Conservation (phyloP, 2,797 vertebrate genomes). For the Cynopterus sphinx region DNA sequence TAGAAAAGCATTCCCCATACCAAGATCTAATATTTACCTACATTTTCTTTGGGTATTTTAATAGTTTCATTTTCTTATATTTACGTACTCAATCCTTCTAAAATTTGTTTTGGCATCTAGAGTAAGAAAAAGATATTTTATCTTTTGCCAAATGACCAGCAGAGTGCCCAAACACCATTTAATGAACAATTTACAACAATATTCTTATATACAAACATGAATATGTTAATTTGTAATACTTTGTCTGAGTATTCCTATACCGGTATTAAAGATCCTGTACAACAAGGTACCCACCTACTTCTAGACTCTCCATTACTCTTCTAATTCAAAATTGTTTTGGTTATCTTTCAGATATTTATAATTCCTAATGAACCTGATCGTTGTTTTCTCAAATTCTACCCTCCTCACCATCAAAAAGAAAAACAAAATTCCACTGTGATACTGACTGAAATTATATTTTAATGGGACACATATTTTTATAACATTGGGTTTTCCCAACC, state of each 20-base stretch:
- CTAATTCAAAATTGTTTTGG: not conserved
- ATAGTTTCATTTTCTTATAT: constrained; percentile 16
- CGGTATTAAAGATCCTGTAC: not conserved
- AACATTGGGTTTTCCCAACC: not conserved
- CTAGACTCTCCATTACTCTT: not conserved
- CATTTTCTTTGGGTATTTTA: not conserved
- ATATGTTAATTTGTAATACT: not conserved
- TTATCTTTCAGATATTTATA: not conserved
- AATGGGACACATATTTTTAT: not conserved
- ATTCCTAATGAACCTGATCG: not conserved
- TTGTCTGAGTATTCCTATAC: not conserved
- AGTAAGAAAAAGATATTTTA: not conserved
- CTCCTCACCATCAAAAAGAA: not conserved
- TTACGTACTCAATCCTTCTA: not conserved
- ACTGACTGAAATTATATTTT: not conserved
- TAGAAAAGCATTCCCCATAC: not conserved
- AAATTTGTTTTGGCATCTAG: not conserved
- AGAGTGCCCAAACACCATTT: not conserved
- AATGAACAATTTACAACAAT: not conserved
- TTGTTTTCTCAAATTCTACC: not conserved
- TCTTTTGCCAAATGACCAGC: not conserved
- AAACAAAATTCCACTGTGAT: not conserved
- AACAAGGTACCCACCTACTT: not conserved
- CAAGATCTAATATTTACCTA: not conserved
- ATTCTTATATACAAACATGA: not conserved